Conservation (phyloP, 2,113 vertebrate species). For the Pelobates fuscus region DNA sequence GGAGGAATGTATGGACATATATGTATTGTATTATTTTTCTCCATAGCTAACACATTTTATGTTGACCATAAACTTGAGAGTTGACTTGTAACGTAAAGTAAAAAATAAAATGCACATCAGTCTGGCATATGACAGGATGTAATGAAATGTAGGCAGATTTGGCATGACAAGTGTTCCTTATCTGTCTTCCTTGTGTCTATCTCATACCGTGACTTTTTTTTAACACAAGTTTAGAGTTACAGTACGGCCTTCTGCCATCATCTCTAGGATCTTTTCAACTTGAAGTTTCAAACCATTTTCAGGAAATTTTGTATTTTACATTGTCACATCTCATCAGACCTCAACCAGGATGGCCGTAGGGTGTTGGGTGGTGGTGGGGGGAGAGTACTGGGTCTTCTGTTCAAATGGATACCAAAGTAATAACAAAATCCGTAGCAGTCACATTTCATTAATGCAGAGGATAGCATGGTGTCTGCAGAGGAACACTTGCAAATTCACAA, state of each 20-base stretch:
- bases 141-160: conserved; percentile 21
- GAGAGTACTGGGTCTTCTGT: conserved; percentile 65
- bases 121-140: conserved; percentile 9
- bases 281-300: conserved; percentile 57
- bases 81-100: background rate
- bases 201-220: conserved; percentile 5
- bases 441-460: conserved; percentile 68
- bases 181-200: conserved; percentile 9
- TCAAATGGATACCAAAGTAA: conserved; percentile 68
- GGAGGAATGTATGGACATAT: no score
- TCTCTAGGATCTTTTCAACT: conserved; percentile 38
- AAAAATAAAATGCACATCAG: conserved; percentile 12
- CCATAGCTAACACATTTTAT: conserved; percentile 12
- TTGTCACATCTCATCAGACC: conserved; percentile 81
- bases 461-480: background rate
- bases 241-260: background rate
- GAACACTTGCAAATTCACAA: background rate
- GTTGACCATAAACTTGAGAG: conserved; percentile 6
- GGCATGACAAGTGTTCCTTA: conserved; percentile 34
- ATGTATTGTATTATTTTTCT: conserved; percentile 5
- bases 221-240: conserved; percentile 22
- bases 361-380: conserved; percentile 40
- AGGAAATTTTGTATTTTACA: conserved; percentile 73
- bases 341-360: conserved; percentile 56
- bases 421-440: conserved; percentile 72